Evolutionary conservation across 2,113 vertebrate species (phyloP), one percentile per base, ranked within the genome.

Genomic region (Lagopus muta): DNA sequence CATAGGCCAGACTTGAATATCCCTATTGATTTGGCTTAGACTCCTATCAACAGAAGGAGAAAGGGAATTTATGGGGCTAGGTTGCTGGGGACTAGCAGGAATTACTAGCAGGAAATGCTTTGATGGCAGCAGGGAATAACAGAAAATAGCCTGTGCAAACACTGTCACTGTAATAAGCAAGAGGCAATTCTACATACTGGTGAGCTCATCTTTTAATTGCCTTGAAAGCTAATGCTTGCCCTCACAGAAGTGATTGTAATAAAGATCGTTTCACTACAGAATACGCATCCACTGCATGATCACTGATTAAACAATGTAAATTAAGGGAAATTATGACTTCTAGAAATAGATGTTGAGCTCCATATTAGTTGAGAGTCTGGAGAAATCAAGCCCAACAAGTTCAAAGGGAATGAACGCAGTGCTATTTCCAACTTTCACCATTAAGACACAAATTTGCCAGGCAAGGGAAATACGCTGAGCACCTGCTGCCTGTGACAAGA

Each of bases 161-260:
- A 54, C 45, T 54, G 14, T 12, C 27, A 22, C 21, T 50, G 40
- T 20, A 67, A 38, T 28, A 77, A 87, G 45, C 67, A 79, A 16
- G 19, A 90, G 34, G 62, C n/a, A 76, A 60, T 73, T 91, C 52
- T 61, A 70, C 48, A 72, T 22, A 67, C 38, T 55, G 40, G 42
- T 55, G 36, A 75, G 42, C 25, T 95, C 92, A 74, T 69, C 82
- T 85, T 79, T 52, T 74, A 91, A 93, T 88, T 86, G 65, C 82
- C 72, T 55, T 74, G 69, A 77, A 91, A 93, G 64, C 30, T 62
- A 58, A 79, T 48, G 70, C 58, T 82, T 73, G 65, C 54, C 75
- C 40, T 50, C 36, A 57, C 79, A 45, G 80, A 90, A 80, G 67
- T 20, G 58, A 92, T 48, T 90, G 71, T 58, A 82, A 8, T 76